phyloP scores from a whole-genome alignment of 2,113 vertebrate species.

The Gambusia holbrooki region DNA sequence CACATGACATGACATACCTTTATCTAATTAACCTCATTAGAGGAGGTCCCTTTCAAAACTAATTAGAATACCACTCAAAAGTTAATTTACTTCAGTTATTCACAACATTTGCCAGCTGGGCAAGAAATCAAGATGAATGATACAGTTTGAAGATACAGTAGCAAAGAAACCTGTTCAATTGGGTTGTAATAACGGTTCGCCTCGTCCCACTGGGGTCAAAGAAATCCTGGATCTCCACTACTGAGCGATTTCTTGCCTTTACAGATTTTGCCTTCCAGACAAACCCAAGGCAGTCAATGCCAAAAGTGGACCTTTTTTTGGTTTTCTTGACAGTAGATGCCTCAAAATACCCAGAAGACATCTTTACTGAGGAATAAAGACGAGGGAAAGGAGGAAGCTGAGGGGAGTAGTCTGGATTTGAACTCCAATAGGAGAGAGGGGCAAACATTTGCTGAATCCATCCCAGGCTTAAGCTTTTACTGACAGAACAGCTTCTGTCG shows the following conservation, averaged over 20 bases:
- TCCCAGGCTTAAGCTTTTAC: constrained; percentile 32
- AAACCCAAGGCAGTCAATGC: constrained; percentile 27
- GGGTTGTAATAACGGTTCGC: constrained; percentile 20
- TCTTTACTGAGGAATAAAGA: background rate
- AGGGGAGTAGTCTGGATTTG: constrained; percentile 24
- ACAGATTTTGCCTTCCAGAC: constrained; percentile 38
- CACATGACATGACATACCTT: no score
- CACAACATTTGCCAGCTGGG: no score
- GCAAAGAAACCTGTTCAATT: constrained; percentile 12
- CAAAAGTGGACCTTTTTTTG: constrained; percentile 19
- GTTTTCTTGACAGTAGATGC: constrained; percentile 1
- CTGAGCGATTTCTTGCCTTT: constrained; percentile 22
- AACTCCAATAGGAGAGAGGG: constrained; percentile 18
- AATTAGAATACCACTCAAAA: no score
- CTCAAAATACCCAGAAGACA: constrained; percentile 21
- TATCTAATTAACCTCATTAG: no score
- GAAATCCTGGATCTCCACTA: constrained; percentile 24
- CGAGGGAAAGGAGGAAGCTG: background rate
- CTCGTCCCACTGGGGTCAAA: constrained; percentile 31
- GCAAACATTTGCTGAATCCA: constrained; percentile 37
- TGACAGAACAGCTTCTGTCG: constrained; percentile 46
- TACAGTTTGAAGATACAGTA: background rate
- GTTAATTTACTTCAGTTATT: no score
- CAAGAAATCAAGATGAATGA: background rate
- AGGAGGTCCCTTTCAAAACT: no score